These are phyloP conservation scores for Steinernema carpocapsae DNA, from an alignment of 2,888 invertebrate species.

Conservation along the genomic window DNA sequence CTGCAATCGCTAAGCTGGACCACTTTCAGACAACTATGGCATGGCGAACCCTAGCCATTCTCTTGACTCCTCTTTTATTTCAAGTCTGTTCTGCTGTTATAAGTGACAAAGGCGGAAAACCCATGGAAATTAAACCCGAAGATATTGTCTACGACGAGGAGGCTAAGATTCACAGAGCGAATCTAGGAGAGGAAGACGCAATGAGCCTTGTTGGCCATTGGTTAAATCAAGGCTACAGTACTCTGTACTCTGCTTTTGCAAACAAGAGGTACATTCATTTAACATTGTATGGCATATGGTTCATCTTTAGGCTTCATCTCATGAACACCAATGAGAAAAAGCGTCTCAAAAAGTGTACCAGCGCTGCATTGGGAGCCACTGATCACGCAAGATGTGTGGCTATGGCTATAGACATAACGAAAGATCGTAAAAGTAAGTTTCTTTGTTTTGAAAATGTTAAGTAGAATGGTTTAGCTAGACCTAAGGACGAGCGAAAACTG, in stretches of 20 bases:
- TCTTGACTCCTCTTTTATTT: neutral
- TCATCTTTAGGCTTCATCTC: neutral
- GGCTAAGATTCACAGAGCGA: neutral
- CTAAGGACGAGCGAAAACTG: slow-evolving; percentile 6
- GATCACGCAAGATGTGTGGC: neutral
- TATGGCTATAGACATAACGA: neutral
- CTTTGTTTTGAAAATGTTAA: neutral
- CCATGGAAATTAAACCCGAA: slow-evolving; percentile 14
- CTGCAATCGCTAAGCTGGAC: no score
- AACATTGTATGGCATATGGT: neutral
- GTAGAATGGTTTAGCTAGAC: slow-evolving; percentile 37
- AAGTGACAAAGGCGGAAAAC: neutral
- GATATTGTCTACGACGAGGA: slow-evolving; percentile 16
- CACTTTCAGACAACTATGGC: no score
- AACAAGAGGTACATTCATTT: neutral
- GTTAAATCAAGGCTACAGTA: slow-evolving; percentile 29
- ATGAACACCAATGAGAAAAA: neutral
- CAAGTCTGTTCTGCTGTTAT: neutral
- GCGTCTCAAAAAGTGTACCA: slow-evolving; percentile 6
- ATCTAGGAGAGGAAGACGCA: neutral
- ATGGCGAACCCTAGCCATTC: neutral
- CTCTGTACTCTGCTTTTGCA: slow-evolving; percentile 1
- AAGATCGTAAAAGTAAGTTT: neutral
- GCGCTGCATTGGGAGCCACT: slow-evolving; percentile 1
- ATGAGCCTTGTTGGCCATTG: neutral